Conservation (phyloP, 2,113 vertebrate species). For the Neogobius melanostomus region DNA sequence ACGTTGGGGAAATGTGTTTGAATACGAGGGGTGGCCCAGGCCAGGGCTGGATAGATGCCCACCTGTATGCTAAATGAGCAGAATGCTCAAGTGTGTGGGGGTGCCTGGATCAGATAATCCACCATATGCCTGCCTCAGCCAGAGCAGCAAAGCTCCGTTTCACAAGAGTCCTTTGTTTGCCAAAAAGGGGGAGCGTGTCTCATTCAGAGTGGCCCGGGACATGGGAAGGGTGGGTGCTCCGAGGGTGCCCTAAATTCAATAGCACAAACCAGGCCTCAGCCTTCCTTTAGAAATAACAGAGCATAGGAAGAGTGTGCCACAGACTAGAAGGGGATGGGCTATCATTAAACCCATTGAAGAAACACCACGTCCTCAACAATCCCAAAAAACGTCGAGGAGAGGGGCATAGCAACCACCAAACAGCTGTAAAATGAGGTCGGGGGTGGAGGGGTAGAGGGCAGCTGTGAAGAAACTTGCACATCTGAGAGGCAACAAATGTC, state of each 20-base stretch:
- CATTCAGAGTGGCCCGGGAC: conserved; percentile 48
- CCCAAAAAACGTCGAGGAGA: neutral
- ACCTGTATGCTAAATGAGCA: conserved; percentile 89
- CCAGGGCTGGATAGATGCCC: conserved; percentile 61
- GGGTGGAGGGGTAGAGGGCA: conserved; percentile 31
- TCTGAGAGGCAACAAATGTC: conserved; percentile 53
- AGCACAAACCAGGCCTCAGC: conserved; percentile 28
- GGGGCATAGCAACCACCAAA: conserved; percentile 47
- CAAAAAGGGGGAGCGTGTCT: conserved; percentile 62
- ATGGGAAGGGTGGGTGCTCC: conserved; percentile 37
- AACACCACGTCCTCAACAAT: conserved; percentile 18
- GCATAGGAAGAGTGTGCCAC: conserved; percentile 70
- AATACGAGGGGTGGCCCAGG: conserved; percentile 40
- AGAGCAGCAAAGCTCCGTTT: conserved; percentile 52
- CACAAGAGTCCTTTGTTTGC: conserved; percentile 68
- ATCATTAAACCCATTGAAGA: conserved; percentile 33
- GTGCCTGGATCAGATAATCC: conserved; percentile 44
- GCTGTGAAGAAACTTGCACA: conserved; percentile 53
- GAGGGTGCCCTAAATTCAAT: conserved; percentile 56
- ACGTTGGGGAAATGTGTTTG: conserved; percentile 37
- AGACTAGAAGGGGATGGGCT: conserved; percentile 46
- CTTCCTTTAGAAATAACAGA: conserved; percentile 50
- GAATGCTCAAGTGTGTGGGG: conserved; percentile 10
- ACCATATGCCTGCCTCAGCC: conserved; percentile 75
- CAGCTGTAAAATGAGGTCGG: conserved; percentile 45